A percentile compares a stretch with the other conserved stretches of the same genome.
These are phyloP conservation scores for Armadillidium nasatum DNA, from an alignment of 1,140 invertebrate genomes.

Conservation along the genomic window DNA sequence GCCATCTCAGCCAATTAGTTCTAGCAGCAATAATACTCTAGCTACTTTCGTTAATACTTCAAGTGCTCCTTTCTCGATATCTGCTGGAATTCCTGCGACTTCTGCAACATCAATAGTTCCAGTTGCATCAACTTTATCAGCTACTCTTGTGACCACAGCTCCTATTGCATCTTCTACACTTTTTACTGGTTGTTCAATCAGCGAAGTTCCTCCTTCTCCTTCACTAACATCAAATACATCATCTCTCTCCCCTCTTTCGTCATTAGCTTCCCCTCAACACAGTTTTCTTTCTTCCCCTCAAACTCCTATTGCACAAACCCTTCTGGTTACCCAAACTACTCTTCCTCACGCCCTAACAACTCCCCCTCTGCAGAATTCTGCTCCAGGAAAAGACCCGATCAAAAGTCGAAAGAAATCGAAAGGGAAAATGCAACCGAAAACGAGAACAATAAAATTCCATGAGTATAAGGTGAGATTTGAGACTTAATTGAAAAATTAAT, in stretches of 20 bases:
- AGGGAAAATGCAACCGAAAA: constrained; percentile 72
- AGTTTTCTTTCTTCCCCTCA: constrained; percentile 30
- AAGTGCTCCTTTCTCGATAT: constrained; percentile 25
- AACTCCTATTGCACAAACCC: constrained; percentile 37
- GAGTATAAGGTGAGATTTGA: constrained; percentile 73
- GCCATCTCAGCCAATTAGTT: background rate
- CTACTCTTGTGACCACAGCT: constrained; percentile 47
- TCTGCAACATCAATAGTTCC: constrained; percentile 59
- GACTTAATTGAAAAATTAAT: no score
- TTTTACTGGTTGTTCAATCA: constrained; percentile 31
- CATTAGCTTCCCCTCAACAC: constrained; percentile 35
- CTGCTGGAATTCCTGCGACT: constrained; percentile 30
- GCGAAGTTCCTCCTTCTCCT: constrained; percentile 48
- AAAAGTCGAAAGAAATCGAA: constrained; percentile 84
- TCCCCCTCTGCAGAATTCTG: constrained; percentile 52
- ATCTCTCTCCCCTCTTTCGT: constrained; percentile 36
- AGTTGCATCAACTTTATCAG: constrained; percentile 53
- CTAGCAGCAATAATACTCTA: background rate
- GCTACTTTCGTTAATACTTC: background rate
- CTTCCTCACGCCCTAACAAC: constrained; percentile 42
- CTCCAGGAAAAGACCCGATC: constrained; percentile 63
- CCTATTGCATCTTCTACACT: constrained; percentile 51
- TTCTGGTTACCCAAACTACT: constrained; percentile 37
- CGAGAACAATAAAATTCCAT: constrained; percentile 92
- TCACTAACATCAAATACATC: constrained; percentile 49